Conservation (phyloP, 1,140 invertebrate species). For the Heliconius eleuchia region DNA sequence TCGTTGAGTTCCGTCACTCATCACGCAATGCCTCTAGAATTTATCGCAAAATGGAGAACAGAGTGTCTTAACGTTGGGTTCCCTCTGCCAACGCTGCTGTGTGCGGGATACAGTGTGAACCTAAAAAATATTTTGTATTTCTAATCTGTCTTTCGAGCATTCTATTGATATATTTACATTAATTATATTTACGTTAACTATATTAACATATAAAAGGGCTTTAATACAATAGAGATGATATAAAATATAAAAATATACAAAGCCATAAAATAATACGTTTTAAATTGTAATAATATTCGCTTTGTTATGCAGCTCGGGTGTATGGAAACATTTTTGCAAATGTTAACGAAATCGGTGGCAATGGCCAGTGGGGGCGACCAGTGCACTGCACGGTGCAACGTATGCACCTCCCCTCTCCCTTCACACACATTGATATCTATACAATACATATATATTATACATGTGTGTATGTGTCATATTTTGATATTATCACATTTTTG, state of each 20-base stretch:
- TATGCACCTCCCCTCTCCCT: constrained; percentile 47
- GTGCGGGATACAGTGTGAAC: too few species aligned
- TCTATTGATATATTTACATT: neutral
- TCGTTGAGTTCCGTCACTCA: too few species aligned
- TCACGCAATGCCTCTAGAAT: too few species aligned
- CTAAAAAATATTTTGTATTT: too few species aligned
- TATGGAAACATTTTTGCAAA: constrained; percentile 46
- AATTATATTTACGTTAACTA: neutral
- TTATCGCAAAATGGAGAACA: too few species aligned
- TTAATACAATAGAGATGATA: neutral
- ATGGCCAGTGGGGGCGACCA: constrained; percentile 58
- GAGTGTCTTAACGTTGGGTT: too few species aligned
- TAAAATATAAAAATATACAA: neutral
- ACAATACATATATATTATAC: neutral
- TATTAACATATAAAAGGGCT: neutral
- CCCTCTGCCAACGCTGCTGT: too few species aligned
- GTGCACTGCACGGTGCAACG: constrained; percentile 59
- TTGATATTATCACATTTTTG: neutral
- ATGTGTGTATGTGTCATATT: neutral
- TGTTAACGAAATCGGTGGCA: constrained; percentile 62
- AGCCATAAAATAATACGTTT: neutral
- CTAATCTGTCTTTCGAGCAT: neutral
- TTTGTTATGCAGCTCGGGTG: constrained; percentile 31
- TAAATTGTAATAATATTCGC: constrained; percentile 23
- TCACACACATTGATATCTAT: constrained; percentile 22